phyloP scores from a whole-genome alignment of 2,797 vertebrate species.

The Petrocephalus sullivani region DNA sequence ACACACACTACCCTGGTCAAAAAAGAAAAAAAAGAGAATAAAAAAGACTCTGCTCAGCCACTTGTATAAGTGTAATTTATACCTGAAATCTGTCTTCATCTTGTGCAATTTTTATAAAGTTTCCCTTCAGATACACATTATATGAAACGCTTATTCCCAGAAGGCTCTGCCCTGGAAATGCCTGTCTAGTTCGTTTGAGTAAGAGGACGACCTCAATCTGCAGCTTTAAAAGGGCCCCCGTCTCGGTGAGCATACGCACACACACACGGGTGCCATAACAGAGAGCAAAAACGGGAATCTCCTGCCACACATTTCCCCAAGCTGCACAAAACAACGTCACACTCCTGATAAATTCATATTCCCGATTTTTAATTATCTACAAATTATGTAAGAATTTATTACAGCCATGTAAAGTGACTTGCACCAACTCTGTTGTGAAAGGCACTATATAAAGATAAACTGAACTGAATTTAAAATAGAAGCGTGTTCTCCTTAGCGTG shows the following conservation, averaged over 20 bases:
- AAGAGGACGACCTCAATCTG: neutral
- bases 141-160: neutral
- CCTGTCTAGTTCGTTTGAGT: neutral
- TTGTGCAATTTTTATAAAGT: neutral
- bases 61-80: neutral
- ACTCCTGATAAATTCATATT: neutral
- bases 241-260: neutral
- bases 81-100: neutral
- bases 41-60: neutral
- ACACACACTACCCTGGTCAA: neutral
- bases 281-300: neutral
- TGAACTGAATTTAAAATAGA: neutral
- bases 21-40: neutral
- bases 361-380: neutral
- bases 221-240: neutral
- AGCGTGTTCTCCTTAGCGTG: neutral
- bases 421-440: neutral
- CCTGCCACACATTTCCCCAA: neutral
- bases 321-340: neutral
- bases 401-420: neutral
- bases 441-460: neutral
- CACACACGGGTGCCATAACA: too few species aligned
- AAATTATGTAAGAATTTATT: neutral
- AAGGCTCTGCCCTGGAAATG: neutral
- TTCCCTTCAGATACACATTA: neutral